phyloP scores from a whole-genome alignment of 2,797 vertebrate species.

The Siniperca scherzeri region DNA sequence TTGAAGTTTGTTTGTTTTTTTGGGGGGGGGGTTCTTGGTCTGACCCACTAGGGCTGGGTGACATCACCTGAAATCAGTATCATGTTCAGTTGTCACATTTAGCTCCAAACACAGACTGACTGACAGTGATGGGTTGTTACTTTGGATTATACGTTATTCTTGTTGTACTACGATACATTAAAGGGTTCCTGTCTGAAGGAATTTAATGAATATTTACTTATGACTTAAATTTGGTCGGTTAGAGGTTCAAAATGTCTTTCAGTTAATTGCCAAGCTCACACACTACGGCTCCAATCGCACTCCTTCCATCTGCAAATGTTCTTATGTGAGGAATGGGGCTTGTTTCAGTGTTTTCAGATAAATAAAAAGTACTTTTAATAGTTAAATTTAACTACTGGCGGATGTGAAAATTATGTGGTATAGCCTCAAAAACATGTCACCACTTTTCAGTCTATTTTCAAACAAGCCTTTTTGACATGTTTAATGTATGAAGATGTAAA shows the following conservation, averaged over 20 bases:
- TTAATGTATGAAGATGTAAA: conserved; percentile 7
- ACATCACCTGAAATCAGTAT: too few relatives aligned
- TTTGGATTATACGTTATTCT: conserved; percentile 25
- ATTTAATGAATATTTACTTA: conserved; percentile 15
- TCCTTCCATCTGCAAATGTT: neutral
- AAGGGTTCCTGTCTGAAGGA: conserved; percentile 5
- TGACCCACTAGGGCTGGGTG: too few relatives aligned
- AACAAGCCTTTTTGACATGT: conserved; percentile 18
- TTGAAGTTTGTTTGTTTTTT: neutral
- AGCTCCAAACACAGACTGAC: neutral
- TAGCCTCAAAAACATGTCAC: conserved; percentile 8
- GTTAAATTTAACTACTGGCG: conserved; percentile 16
- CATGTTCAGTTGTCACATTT: too few relatives aligned
- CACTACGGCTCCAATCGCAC: neutral
- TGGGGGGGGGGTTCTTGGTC: too few relatives aligned
- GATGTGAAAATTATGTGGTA: neutral
- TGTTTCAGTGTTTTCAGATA: conserved; percentile 4
- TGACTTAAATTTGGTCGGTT: conserved; percentile 20
- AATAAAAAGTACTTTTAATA: neutral
- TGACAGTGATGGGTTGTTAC: conserved; percentile 5
- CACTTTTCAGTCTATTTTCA: neutral
- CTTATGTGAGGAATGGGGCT: neutral
- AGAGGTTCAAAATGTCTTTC: conserved; percentile 11
- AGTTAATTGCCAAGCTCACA: conserved; percentile 5
- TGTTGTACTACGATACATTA: conserved; percentile 3